Evolutionary conservation across 2,113 vertebrate species (phyloP).

Genomic region (Shinisaurus crocodilurus): DNA sequence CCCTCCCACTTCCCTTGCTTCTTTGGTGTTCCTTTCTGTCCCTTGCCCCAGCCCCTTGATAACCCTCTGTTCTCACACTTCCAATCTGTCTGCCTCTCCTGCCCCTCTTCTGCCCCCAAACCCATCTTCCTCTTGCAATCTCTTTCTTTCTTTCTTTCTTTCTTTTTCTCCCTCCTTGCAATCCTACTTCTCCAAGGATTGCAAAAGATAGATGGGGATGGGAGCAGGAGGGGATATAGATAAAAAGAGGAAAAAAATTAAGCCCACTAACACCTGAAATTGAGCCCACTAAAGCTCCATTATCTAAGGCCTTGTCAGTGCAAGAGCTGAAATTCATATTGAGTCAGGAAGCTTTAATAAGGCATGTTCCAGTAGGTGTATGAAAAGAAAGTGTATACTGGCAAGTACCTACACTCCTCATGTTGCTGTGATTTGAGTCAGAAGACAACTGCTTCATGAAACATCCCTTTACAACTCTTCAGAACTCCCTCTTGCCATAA

Average conservation of each 20-base stretch:
- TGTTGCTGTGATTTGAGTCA: neutral
- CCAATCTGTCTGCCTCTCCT: neutral
- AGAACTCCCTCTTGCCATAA: neutral
- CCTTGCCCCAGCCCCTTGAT: neutral
- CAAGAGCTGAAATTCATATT: neutral
- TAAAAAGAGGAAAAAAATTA: too few species aligned
- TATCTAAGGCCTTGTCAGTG: too few species aligned
- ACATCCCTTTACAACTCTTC: neutral
- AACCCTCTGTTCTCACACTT: neutral
- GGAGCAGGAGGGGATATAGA: too few species aligned
- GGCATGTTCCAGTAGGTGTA: neutral
- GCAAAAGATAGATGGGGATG: too few species aligned
- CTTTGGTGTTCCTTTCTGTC: neutral
- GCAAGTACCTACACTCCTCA: neutral
- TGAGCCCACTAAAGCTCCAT: neutral
- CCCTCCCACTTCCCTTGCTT: neutral
- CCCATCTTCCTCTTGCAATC: neutral
- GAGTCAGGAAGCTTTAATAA: neutral
- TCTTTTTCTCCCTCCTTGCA: neutral
- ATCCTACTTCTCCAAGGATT: too few species aligned
- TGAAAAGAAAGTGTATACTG: neutral
- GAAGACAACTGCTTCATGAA: accelerated
- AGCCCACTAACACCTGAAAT: neutral
- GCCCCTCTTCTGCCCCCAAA: neutral
- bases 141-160: too few species aligned